Conservation (phyloP, 2,888 invertebrate species). For the Eristalis pertinax region DNA sequence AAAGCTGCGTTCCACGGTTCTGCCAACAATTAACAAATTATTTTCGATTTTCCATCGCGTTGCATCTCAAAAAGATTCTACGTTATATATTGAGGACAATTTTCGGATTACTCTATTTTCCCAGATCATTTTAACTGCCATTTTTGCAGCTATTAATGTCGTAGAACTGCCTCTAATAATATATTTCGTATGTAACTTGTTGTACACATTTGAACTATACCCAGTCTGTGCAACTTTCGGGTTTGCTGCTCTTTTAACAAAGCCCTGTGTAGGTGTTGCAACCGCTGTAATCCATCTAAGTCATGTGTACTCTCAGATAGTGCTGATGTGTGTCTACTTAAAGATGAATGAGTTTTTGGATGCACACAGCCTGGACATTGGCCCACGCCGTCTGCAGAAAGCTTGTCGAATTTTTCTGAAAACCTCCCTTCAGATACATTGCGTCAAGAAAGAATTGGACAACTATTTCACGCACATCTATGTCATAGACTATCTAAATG, state of each 20-base stretch:
- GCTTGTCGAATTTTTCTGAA: not conserved
- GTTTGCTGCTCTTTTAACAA: no score
- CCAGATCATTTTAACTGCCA: not conserved
- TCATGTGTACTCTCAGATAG: not conserved
- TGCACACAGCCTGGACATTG: not conserved
- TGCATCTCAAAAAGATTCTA: not conserved
- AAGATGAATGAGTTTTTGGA: not conserved
- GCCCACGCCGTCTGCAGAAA: not conserved
- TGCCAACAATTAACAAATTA: not conserved
- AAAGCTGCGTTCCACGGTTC: not conserved
- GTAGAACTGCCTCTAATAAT: rapidly evolving
- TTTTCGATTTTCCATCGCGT: not conserved
- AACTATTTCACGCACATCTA: not conserved
- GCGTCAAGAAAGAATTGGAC: not conserved
- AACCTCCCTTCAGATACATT: not conserved
- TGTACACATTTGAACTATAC: no score
- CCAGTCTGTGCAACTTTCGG: no score
- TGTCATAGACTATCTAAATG: not conserved
- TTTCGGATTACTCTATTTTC: not conserved
- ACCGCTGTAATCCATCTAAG: not conserved
- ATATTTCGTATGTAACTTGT: no score
- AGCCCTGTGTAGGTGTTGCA: not conserved
- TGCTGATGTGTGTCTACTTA: not conserved
- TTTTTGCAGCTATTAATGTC: not conserved
- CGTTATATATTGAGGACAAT: not conserved